A percentile compares a stretch with the other conserved stretches of the same genome.
Evolutionary conservation across 1,140 invertebrate species (phyloP).

Genomic region (Heliconius himera): DNA sequence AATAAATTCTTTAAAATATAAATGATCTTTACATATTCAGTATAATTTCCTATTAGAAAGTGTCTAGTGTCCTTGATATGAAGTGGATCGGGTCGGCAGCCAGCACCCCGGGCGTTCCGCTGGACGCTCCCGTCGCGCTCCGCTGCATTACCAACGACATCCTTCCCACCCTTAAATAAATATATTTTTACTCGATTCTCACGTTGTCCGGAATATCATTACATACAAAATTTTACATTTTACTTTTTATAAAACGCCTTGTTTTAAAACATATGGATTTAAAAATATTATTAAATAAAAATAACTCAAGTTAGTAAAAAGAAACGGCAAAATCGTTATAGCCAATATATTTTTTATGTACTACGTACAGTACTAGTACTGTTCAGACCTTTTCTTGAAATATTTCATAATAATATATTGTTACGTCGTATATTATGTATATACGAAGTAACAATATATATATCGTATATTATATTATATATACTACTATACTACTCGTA

Average conservation of each 20-base stretch:
- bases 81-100: constrained; percentile 40
- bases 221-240: not conserved
- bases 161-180: constrained; percentile 34
- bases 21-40: not conserved
- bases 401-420: too few relatives aligned
- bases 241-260: too few relatives aligned
- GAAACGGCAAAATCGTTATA: too few relatives aligned
- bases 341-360: too few relatives aligned
- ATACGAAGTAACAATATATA: too few relatives aligned
- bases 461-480: too few relatives aligned
- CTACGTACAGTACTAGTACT: too few relatives aligned
- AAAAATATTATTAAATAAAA: too few relatives aligned
- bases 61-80: constrained; percentile 44
- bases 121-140: constrained; percentile 54
- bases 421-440: not conserved
- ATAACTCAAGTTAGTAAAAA: too few relatives aligned
- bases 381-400: too few relatives aligned
- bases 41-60: constrained; percentile 37
- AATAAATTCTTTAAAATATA: not conserved
- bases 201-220: not conserved
- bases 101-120: constrained; percentile 55
- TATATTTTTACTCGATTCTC: not conserved
- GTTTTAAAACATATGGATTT: too few relatives aligned
- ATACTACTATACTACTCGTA: too few relatives aligned
- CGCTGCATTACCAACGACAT: constrained; percentile 45